Evolutionary conservation across 2,888 invertebrate genomes (phyloP).

Genomic region (Allolobophora icterica): DNA sequence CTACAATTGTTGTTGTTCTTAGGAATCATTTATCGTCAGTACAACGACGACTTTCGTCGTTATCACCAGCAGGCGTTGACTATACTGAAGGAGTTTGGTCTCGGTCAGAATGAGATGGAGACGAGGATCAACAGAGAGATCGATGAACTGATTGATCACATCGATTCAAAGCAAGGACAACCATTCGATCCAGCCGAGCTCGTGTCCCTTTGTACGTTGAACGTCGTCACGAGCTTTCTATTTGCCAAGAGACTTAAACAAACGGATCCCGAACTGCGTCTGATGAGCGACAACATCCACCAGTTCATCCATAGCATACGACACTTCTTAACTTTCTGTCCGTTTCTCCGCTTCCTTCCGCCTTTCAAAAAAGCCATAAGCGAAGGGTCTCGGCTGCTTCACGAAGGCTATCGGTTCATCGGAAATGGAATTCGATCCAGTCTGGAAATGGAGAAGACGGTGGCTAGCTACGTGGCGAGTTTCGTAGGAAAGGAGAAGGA

Average conservation of each 20-base stretch:
- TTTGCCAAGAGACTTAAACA: slow-evolving; percentile 30
- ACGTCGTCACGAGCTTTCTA: slow-evolving; percentile 36
- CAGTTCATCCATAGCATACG: not conserved
- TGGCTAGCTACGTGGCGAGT: not conserved
- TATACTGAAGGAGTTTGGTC: slow-evolving; percentile 36
- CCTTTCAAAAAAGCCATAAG: not conserved
- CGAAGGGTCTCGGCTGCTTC: not conserved
- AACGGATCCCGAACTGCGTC: slow-evolving; percentile 12
- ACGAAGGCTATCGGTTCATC: not conserved
- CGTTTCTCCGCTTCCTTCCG: slow-evolving; percentile 30
- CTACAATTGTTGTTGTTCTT: not conserved
- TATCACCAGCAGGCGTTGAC: slow-evolving; percentile 34
- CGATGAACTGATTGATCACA: slow-evolving; percentile 23
- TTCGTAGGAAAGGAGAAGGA: slow-evolving; percentile 26
- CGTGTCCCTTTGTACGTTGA: slow-evolving; percentile 25
- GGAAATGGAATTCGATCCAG: not conserved
- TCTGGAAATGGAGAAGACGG: not conserved
- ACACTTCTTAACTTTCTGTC: slow-evolving; percentile 26
- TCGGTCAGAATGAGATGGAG: slow-evolving; percentile 37
- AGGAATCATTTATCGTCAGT: slow-evolving; percentile 34
- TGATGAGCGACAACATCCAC: slow-evolving; percentile 27
- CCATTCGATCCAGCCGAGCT: slow-evolving; percentile 28
- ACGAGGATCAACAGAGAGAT: slow-evolving; percentile 28
- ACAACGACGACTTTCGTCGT: slow-evolving; percentile 30
- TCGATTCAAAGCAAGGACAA: slow-evolving; percentile 22